Base-by-base conservation (phyloP, 92 coral and sea anemone species). In the Porites evermanni region DNA sequence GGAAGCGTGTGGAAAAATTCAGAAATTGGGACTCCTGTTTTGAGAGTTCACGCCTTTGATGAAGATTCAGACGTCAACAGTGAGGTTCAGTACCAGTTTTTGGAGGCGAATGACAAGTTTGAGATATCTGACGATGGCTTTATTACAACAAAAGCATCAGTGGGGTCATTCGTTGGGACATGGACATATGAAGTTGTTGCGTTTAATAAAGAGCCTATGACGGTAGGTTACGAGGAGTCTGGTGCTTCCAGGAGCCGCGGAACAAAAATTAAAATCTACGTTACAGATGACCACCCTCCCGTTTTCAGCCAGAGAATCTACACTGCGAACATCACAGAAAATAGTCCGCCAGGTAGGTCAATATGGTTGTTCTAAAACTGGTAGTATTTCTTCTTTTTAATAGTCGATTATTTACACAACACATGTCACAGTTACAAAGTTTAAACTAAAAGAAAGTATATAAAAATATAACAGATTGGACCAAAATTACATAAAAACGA, bases 21-120 rank as follows among this genome's bases (percentile, higher is more conserved):
- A 10, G 74, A 79, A 6, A 72, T 91, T 13, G 99, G 99, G 2
- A 89, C 93, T n/a, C 77, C 86, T 3, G 81, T 96, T 47, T 79
- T 93, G 24, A 86, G 64, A 54, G 93, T 96, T 18, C 84, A 87
- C 54, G 99, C 98, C 21, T 81, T 76, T 58, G 99, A 96, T 78
- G 3, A 12, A 4, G 99, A 96, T 72, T 56, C 83, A 10, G 95
- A 79, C 0, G 79, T 24, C 13, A 95, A 96, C 82, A 87, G 94
- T 6, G 70, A 90, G 9, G 94, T 96, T n/a, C 77, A 81, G 7
- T 96, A 95, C 78, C 51, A 77, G 16, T 75, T 96, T n/a, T 67
- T 83, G 7, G 71, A 78, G 3, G 82, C 91, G 18, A 91, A 66
- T 82, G 98, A 94, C 53, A 84, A 87, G 65, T 91, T 96, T 26